Evolutionary conservation across 2,797 vertebrate species (phyloP), one percentile per base, ranked within the genome.

Genomic region (Sebastes kiyomatsui): DNA sequence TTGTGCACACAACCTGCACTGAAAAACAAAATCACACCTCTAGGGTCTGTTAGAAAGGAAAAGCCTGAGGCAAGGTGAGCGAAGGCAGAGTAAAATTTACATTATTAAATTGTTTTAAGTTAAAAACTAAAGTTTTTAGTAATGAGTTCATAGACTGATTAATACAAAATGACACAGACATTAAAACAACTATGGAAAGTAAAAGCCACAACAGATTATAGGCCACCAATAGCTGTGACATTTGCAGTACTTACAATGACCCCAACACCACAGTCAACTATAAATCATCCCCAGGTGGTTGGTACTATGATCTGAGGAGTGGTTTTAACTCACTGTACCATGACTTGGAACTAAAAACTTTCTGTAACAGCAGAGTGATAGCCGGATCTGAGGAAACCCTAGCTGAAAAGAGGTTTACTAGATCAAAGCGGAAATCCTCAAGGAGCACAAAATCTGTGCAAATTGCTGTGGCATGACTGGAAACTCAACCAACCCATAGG

Each of bases 401-500:
- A 6, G 9, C 49, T 74, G 33, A 69, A 82, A 77, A 70, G 38
- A 32, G 22, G 42, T 79, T 70, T 70, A 42, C 61, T 60, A 90
- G 72, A 82, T 89, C 80, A 86, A 90, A 89, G 84, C 7, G 14
- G 64, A 85, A 80, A 78, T 38, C 69, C 69, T 79, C 62, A 64
- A 67, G 38, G 14, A 82, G 69, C 55, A 71, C 49, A 74, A 86
- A 79, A 87, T 69, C 71, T 35, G 20, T 77, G 55, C 64, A 90
- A 86, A 85, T 80, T 67, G 22, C 56, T 82, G n/a, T 42, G 25
- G 79, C 80, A 82, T 84, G 70, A 83, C 78, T 54, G 72, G 82
- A 90, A 94, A 92, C 83, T 94, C 92, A 94, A 92, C 90, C 91
- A 91, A 88, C 83, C 75, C 87, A 82, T 2, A 67, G 33, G 20